A percentile compares a stretch with the other conserved stretches of the same genome.
Evolutionary conservation across 1,140 invertebrate species (phyloP).

Genomic region (Atta cephalotes): DNA sequence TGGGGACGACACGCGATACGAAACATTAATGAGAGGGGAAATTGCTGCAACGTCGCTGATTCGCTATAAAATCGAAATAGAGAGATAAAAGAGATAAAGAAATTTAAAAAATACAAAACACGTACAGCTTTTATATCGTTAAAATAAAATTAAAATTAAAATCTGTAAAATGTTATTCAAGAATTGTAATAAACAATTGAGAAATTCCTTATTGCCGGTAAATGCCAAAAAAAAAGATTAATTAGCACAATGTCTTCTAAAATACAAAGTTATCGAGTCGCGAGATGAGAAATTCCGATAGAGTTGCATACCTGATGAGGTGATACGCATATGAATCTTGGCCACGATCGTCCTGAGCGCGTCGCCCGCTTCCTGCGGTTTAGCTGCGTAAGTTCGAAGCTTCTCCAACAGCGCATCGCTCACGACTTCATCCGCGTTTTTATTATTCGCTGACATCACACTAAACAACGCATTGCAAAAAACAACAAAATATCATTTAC

Average conservation of each 20-base stretch:
- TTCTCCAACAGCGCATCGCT: slow-evolving; percentile 83
- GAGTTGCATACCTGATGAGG: slow-evolving; percentile 85
- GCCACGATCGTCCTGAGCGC: slow-evolving; percentile 85
- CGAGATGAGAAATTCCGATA: not conserved
- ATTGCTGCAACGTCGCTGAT: slow-evolving; percentile 24
- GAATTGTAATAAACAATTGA: not conserved
- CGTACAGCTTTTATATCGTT: not conserved
- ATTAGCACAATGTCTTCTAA: not conserved
- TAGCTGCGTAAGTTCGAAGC: slow-evolving; percentile 77
- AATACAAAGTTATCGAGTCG: not conserved
- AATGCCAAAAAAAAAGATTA: not conserved
- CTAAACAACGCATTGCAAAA: slow-evolving; percentile 71
- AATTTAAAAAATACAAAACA: not conserved
- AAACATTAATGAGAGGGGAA: slow-evolving; percentile 38
- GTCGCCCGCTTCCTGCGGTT: slow-evolving; percentile 86
- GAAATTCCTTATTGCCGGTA: not conserved
- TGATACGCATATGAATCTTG: slow-evolving; percentile 86
- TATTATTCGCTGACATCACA: slow-evolving; percentile 79
- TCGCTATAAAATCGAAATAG: slow-evolving; percentile 24
- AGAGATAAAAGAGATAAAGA: not conserved
- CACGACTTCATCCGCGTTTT: slow-evolving; percentile 80
- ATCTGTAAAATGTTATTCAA: not conserved
- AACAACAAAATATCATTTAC: slow-evolving; percentile 66
- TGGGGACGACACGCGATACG: slow-evolving; percentile 44
- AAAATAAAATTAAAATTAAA: not conserved